These are phyloP conservation scores for Acanthococcus lagerstroemiae DNA, from an alignment of 2,888 invertebrate species.

Conservation along the genomic window DNA sequence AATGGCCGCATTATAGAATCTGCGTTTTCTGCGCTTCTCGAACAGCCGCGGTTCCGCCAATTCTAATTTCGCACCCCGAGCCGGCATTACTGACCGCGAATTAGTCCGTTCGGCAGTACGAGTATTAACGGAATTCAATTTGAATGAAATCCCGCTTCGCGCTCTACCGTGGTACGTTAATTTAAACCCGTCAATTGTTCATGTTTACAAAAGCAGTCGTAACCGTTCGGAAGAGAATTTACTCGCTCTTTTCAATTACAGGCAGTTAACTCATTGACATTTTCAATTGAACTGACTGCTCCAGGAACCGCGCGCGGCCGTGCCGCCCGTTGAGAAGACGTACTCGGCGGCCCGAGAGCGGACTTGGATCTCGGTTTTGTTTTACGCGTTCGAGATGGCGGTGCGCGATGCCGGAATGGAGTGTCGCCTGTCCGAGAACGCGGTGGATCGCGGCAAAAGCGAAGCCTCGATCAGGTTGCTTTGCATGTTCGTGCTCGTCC, in stretches of 20 bases:
- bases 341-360: neutral
- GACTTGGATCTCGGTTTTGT: constrained; percentile 9
- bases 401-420: too few relatives aligned
- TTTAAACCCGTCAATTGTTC: neutral
- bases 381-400: too few relatives aligned
- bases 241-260: constrained; percentile 25
- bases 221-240: neutral
- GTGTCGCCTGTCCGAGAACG: neutral
- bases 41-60: too few relatives aligned
- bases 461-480: neutral
- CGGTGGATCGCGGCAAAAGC: neutral
- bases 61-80: too few relatives aligned
- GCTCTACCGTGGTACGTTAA: too few relatives aligned
- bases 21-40: too few relatives aligned
- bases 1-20: too few relatives aligned
- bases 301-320: neutral
- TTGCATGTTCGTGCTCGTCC: constrained; percentile 2
- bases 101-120: too few relatives aligned
- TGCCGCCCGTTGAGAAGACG: constrained; percentile 1
- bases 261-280: constrained; percentile 28
- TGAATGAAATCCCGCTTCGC: too few relatives aligned
- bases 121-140: too few relatives aligned
- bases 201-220: neutral
- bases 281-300: constrained; percentile 24
- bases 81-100: too few relatives aligned